A percentile compares a stretch with the other conserved stretches of the same genome.
Evolutionary conservation across 2,797 vertebrate species (phyloP).

Genomic region (Sphaeramia orbicularis): DNA sequence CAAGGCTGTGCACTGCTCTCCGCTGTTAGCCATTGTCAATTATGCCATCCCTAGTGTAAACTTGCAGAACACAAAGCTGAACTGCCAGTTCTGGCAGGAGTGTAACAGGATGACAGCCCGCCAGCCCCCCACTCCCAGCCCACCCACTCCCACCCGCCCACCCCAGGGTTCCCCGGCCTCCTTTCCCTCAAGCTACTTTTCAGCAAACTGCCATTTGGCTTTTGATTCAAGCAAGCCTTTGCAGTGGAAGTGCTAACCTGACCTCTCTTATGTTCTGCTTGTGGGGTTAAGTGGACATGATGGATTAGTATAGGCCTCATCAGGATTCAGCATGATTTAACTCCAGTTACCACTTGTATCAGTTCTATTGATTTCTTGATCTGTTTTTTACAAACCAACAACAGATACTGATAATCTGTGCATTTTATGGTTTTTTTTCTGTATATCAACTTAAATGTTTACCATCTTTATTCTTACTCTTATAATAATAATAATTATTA

Average conservation of each 20-base stretch:
- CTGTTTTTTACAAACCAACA: constrained; percentile 31
- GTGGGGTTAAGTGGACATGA: constrained; percentile 82
- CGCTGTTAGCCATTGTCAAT: constrained; percentile 91
- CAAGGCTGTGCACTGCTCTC: constrained; percentile 87
- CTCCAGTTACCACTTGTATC: constrained; percentile 55
- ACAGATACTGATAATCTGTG: constrained; percentile 29
- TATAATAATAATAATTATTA: too few relatives aligned
- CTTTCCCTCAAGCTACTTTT: constrained; percentile 78
- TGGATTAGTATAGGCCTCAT: constrained; percentile 76
- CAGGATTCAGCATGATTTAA: constrained; percentile 65
- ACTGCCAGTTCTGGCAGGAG: constrained; percentile 88
- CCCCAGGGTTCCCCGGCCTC: constrained; percentile 73
- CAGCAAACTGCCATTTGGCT: constrained; percentile 76
- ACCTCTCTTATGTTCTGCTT: constrained; percentile 73
- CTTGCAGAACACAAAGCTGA: constrained; percentile 87
- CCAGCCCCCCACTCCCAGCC: constrained; percentile 44
- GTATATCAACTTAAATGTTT: not conserved
- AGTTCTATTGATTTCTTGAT: constrained; percentile 37
- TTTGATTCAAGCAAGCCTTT: constrained; percentile 56
- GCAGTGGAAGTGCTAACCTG: constrained; percentile 71
- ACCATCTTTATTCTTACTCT: too few relatives aligned
- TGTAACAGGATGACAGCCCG: constrained; percentile 86
- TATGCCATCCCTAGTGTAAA: constrained; percentile 90
- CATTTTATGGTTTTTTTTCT: constrained; percentile 8
- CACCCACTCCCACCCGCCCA: constrained; percentile 60